Evolutionary conservation across 2,113 vertebrate genomes (phyloP).

Genomic region (Calypte anna): DNA sequence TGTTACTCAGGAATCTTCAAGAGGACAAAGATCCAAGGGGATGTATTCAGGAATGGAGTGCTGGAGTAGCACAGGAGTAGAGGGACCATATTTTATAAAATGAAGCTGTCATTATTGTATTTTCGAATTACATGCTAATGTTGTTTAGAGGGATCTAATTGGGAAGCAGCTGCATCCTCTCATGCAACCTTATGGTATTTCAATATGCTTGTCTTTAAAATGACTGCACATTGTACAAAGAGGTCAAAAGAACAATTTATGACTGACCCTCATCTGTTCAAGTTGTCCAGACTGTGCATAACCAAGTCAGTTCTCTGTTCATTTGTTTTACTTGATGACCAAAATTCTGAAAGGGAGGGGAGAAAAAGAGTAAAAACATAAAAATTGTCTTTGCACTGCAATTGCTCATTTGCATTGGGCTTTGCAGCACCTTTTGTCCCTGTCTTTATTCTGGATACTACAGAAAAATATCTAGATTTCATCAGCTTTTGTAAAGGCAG

Average conservation of each 20-base stretch:
- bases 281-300: not conserved
- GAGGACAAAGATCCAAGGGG: not conserved
- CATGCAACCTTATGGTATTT: not conserved
- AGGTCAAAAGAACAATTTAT: not conserved
- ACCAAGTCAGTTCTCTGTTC: not conserved
- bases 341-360: not conserved
- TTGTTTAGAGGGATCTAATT: not conserved
- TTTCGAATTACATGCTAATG: slow-evolving; percentile 21
- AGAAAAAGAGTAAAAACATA: not conserved
- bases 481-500: not conserved
- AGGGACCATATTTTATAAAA: not conserved
- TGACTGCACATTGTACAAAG: not conserved
- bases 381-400: not conserved
- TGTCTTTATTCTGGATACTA: not conserved
- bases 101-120: slow-evolving; percentile 3
- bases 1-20: not conserved
- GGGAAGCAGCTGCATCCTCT: not conserved
- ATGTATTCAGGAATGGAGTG: rapidly evolving
- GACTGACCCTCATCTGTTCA: not conserved
- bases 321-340: not conserved
- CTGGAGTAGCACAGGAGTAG: not conserved
- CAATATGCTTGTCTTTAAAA: slow-evolving; percentile 32
- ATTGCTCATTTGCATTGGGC: not conserved
- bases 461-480: not conserved
- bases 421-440: not conserved